These are phyloP conservation scores for Oophaga pumilio DNA, from an alignment of 2,113 vertebrate species.

Conservation along the genomic window DNA sequence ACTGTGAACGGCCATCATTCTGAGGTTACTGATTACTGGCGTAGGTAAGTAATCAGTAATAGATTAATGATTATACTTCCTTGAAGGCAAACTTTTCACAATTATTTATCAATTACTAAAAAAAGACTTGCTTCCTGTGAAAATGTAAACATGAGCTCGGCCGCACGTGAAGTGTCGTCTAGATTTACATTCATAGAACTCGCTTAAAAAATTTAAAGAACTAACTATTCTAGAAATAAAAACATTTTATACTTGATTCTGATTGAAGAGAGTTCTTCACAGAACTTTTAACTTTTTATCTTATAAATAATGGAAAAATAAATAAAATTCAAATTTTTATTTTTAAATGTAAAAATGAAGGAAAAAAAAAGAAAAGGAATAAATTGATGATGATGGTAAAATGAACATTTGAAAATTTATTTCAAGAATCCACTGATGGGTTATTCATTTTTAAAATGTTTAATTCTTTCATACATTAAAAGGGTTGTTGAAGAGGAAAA, in stretches of 20 bases:
- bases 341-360: too few species aligned
- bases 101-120: slow-evolving; percentile 52
- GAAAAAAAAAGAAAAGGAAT: too few species aligned
- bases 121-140: slow-evolving; percentile 20
- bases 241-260: neutral
- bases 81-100: slow-evolving; percentile 39
- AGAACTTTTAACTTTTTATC: too few species aligned
- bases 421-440: too few species aligned
- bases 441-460: too few species aligned
- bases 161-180: slow-evolving; percentile 9
- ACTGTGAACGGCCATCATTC: slow-evolving; percentile 31
- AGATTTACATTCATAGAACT: slow-evolving; percentile 5
- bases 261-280: neutral
- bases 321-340: too few species aligned
- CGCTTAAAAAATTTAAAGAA: neutral
- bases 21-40: slow-evolving; percentile 51
- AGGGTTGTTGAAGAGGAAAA: too few species aligned
- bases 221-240: neutral
- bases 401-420: neutral
- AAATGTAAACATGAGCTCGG: slow-evolving; percentile 30
- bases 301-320: too few species aligned
- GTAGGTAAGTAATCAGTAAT: slow-evolving; percentile 54
- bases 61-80: slow-evolving; percentile 54
- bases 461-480: too few species aligned
- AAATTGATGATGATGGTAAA: neutral